Percentiles rank a stretch among this genome's conserved stretches.
These are phyloP conservation scores for Gobius niger DNA, from an alignment of 2,113 vertebrate genomes.

Conservation along the genomic window DNA sequence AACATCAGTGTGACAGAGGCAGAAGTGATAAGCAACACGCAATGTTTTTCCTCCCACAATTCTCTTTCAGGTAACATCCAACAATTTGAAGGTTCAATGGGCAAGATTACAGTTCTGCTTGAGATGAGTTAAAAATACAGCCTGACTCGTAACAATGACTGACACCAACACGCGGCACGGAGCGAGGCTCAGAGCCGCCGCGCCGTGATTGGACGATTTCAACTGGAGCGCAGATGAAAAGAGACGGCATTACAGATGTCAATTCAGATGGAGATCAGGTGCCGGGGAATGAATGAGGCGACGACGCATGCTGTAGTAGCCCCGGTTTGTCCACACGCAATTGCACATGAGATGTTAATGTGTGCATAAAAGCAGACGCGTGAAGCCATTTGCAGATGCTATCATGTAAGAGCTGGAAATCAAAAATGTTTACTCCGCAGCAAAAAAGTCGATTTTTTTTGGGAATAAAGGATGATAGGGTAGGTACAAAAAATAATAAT, in stretches of 20 bases:
- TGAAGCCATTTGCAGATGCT: slow-evolving; percentile 66
- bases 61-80: slow-evolving; percentile 67
- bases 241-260: slow-evolving; percentile 73
- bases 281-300: slow-evolving; percentile 79
- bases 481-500: slow-evolving; percentile 5
- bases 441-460: neutral
- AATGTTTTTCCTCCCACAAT: slow-evolving; percentile 61
- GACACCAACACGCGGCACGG: slow-evolving; percentile 55
- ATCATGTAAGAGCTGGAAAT: slow-evolving; percentile 47
- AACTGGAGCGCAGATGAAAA: slow-evolving; percentile 64
- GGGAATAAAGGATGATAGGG: slow-evolving; percentile 13
- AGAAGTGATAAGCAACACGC: slow-evolving; percentile 53
- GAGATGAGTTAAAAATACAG: slow-evolving; percentile 70
- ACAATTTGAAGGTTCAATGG: slow-evolving; percentile 73
- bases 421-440: neutral
- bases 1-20: slow-evolving; percentile 58
- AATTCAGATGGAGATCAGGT: slow-evolving; percentile 76
- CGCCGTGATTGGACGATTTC: slow-evolving; percentile 64
- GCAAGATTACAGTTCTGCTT: slow-evolving; percentile 64
- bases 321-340: slow-evolving; percentile 34
- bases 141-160: slow-evolving; percentile 61
- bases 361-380: slow-evolving; percentile 58
- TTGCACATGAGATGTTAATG: slow-evolving; percentile 38
- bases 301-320: slow-evolving; percentile 69
- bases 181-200: slow-evolving; percentile 18